Conservation (phyloP, 2,797 vertebrate species). For the Xyrichtys novacula region DNA sequence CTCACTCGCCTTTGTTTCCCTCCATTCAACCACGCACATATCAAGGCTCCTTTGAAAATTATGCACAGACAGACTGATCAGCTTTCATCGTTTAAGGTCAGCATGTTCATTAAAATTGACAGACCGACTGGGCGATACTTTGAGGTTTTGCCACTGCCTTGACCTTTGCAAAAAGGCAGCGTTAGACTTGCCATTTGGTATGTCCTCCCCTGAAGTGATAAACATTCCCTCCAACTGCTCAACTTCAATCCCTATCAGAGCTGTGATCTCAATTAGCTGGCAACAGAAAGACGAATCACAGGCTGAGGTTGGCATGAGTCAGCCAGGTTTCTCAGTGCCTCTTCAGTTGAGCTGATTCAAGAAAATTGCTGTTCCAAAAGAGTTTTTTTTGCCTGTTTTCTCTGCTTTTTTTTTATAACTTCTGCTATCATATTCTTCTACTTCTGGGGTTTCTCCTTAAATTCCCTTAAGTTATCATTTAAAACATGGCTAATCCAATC, state of each 20-base stretch:
- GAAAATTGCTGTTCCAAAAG: conserved; percentile 9
- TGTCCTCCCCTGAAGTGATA: conserved; percentile 55
- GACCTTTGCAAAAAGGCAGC: conserved; percentile 82
- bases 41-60: conserved; percentile 68
- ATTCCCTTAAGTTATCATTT: neutral
- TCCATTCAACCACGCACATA: conserved; percentile 29
- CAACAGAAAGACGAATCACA: conserved; percentile 27
- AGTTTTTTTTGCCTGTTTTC: neutral
- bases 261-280: conserved; percentile 74
- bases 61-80: conserved; percentile 74
- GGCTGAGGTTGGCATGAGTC: conserved; percentile 20
- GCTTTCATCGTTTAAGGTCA: conserved; percentile 85
- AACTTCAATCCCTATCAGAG: conserved; percentile 66
- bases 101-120: conserved; percentile 84
- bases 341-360: conserved; percentile 23
- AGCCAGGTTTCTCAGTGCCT: neutral
- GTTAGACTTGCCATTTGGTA: conserved; percentile 71
- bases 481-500: neutral
- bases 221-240: conserved; percentile 61
- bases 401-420: neutral
- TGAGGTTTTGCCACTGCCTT: conserved; percentile 70
- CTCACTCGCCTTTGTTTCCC: conserved; percentile 37
- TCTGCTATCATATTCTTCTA: neutral
- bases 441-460: neutral
- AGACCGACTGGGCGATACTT: conserved; percentile 72